Base-by-base conservation (phyloP, 1,140 invertebrate species). In the Physella acuta region DNA sequence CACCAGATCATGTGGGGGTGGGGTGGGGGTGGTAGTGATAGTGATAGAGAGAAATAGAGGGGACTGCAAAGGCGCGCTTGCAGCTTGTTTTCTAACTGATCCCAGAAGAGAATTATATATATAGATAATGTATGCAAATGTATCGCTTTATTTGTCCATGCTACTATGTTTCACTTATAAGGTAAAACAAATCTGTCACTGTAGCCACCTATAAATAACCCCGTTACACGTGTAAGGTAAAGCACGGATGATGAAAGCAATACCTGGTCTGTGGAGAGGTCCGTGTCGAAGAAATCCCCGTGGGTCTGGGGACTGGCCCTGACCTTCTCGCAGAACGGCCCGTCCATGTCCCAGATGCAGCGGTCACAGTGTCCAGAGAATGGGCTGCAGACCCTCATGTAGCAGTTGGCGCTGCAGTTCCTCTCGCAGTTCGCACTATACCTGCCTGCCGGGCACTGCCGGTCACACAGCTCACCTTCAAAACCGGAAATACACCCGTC, bases 351-450 rank as follows among this genome's bases (percentile, higher is more conserved):
- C 3, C 1, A 0, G 5, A 37, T 52, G 28, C 64, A 66, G 0
- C 26, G 8, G 20, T 28, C 14, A 36, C 64, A 66, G 39, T 37
- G 51, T 34, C 64, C 64, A 17, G 64, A 66, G 24, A 66, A 36
- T 1, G 30, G 0, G n/a, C 56, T 56, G 39, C 64, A 66, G 1
- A 66, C 33, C 3, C 52, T 24, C 1, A 37, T 31, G 11, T 56
- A 66, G 39, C 64, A 66, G 31, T 56, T 0, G 2, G 55, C 20
- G 52, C 64, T 66, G 52, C 64, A 66, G 52, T 34, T 66, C 24
- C 1, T 26, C 28, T 28, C 24, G 52, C 64, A 66, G 26, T 56
- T 66, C 5, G 2, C 3, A 4, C 64, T 52, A 39, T 24, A 66
- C 1, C 4, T 55, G 20, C 64, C 53, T 17, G 30, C 16, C 8